Evolutionary conservation across 1,140 invertebrate genomes (phyloP).

Genomic region (Drosophila triauraria): DNA sequence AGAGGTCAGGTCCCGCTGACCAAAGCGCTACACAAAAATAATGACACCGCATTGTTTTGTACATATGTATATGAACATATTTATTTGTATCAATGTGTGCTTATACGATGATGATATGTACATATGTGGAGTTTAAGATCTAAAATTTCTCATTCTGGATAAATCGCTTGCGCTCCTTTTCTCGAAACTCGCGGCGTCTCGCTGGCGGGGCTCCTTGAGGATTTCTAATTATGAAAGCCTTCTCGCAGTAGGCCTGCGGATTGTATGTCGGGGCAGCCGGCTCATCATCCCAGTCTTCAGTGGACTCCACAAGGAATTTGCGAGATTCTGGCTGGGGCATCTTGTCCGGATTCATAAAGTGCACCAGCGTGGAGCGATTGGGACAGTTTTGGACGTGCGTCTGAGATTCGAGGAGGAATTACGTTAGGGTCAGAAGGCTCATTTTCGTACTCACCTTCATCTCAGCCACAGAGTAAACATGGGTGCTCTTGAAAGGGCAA

Average conservation of each 20-base stretch:
- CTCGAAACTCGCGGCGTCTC: conserved; percentile 21
- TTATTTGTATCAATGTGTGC: too few relatives aligned
- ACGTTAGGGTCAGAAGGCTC: too few relatives aligned
- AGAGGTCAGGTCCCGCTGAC: too few relatives aligned
- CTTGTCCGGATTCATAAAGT: conserved; percentile 3
- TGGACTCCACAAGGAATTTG: background rate
- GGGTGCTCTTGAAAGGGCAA: conserved; percentile 38
- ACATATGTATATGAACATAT: too few relatives aligned
- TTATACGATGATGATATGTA: too few relatives aligned
- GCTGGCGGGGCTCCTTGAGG: conserved; percentile 1
- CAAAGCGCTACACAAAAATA: too few relatives aligned
- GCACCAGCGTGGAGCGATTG: background rate
- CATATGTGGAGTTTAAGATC: too few relatives aligned
- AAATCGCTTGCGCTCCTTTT: conserved; percentile 17
- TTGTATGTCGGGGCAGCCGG: conserved; percentile 35
- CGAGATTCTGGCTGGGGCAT: background rate
- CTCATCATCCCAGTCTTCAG: conserved; percentile 55
- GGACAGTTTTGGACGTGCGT: conserved; percentile 9
- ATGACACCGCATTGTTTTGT: too few relatives aligned
- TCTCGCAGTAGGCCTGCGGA: conserved; percentile 18
- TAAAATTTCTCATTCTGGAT: background rate
- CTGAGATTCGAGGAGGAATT: conserved; percentile 3
- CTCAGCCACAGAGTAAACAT: background rate
- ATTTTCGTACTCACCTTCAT: conserved; percentile 6
- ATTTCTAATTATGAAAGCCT: conserved; percentile 2